phyloP scores from a whole-genome alignment of 2,797 vertebrate species.

The Enteromius viviparus region DNA sequence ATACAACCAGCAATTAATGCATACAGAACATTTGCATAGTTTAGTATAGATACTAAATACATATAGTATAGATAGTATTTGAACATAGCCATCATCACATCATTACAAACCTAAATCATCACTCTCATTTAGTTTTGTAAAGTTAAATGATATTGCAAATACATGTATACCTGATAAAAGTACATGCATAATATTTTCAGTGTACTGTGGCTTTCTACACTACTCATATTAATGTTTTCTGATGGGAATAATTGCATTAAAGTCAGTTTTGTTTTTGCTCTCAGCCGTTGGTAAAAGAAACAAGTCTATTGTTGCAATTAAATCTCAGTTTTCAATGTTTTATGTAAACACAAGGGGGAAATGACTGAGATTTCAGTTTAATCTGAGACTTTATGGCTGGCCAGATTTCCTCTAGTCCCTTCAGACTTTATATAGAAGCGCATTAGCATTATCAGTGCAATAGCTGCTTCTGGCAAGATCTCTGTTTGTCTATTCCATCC shows the following conservation, averaged over 20 bases:
- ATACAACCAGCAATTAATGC: background rate
- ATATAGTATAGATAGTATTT: no score
- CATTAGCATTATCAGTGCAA: slow-evolving; percentile 39
- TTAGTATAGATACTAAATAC: no score
- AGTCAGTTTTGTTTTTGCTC: background rate
- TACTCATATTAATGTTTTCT: slow-evolving; percentile 2
- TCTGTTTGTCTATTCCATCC: slow-evolving; percentile 9
- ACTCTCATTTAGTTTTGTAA: background rate
- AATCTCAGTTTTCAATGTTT: background rate
- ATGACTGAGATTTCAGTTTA: background rate
- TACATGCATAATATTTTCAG: background rate
- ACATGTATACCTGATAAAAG: background rate
- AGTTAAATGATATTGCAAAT: background rate
- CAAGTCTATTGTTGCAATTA: background rate
- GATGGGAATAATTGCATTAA: background rate
- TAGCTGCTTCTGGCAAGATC: slow-evolving; percentile 39
- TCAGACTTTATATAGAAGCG: slow-evolving; percentile 1
- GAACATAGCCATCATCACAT: background rate
- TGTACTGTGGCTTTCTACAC: background rate
- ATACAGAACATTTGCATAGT: background rate
- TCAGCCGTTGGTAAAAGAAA: slow-evolving; percentile 4
- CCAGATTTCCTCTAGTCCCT: background rate
- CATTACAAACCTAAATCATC: background rate
- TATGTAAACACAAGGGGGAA: background rate
- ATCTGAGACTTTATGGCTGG: background rate